Conservation (phyloP, 2,888 invertebrate genomes). For the Trissolcus brochymenae region DNA sequence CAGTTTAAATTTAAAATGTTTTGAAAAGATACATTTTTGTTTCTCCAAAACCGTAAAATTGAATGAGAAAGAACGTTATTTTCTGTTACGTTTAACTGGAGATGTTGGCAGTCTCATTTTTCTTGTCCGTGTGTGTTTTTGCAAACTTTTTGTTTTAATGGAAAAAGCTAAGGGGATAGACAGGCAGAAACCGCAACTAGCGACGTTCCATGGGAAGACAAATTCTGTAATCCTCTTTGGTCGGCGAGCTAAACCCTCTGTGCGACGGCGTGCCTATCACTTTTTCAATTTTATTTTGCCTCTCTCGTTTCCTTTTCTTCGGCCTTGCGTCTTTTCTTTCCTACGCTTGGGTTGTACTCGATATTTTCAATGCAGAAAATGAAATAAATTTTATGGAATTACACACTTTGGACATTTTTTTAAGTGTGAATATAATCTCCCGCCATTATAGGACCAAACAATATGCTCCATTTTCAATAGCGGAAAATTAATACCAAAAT, state of each 20-base stretch:
- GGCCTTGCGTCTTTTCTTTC: slow-evolving; percentile 55
- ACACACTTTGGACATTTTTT: slow-evolving; percentile 28
- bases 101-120: slow-evolving; percentile 15
- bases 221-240: slow-evolving; percentile 76
- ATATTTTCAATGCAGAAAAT: slow-evolving; percentile 64
- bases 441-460: too few species aligned
- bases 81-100: slow-evolving; percentile 22
- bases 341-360: slow-evolving; percentile 46
- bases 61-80: slow-evolving; percentile 15
- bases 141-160: slow-evolving; percentile 53
- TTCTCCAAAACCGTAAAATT: neutral
- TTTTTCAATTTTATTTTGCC: slow-evolving; percentile 62
- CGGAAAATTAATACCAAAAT: too few species aligned
- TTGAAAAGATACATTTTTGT: neutral
- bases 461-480: too few species aligned
- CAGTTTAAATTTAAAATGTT: too few species aligned
- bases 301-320: slow-evolving; percentile 63
- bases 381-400: slow-evolving; percentile 67
- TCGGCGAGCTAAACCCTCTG: slow-evolving; percentile 73
- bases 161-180: slow-evolving; percentile 52
- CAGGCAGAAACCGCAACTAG: slow-evolving; percentile 64
- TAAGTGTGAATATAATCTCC: slow-evolving; percentile 47
- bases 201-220: slow-evolving; percentile 68
- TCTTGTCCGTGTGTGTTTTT: slow-evolving; percentile 31
- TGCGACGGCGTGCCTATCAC: slow-evolving; percentile 69